Conservation (phyloP, 2,888 invertebrate genomes). For the Tanypteryx hageni region DNA sequence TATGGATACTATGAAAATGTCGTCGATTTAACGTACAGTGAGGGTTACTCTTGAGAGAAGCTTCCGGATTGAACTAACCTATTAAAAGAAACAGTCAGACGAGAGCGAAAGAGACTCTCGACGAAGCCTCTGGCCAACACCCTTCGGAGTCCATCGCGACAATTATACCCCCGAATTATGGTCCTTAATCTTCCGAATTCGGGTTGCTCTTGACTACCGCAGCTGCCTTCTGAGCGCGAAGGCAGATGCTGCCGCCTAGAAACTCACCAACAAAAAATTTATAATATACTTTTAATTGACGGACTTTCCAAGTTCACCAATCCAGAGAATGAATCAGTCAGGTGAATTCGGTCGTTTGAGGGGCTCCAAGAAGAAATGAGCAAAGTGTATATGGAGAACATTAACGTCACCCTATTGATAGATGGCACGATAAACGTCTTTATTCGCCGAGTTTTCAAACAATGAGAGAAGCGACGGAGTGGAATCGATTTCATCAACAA, state of each 20-base stretch:
- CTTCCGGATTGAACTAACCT: neutral
- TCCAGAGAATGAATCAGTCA: neutral
- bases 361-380: neutral
- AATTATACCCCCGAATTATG: neutral
- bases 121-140: neutral
- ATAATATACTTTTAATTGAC: conserved; percentile 1
- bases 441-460: neutral
- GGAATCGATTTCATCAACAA: neutral
- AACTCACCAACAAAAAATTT: neutral
- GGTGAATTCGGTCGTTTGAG: neutral
- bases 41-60: neutral
- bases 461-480: neutral
- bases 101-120: neutral
- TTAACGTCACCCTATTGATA: neutral
- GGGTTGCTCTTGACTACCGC: neutral
- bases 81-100: neutral
- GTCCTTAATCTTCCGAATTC: neutral
- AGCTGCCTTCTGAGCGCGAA: neutral
- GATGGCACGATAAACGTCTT: neutral
- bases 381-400: neutral
- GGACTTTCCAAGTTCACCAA: neutral
- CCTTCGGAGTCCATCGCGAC: neutral
- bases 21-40: too few relatives aligned
- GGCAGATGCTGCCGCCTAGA: neutral
- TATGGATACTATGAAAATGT: too few relatives aligned